A percentile compares a stretch with the other conserved stretches of the same genome.
Evolutionary conservation across 2,113 vertebrate species (phyloP).

Genomic region (Alexandromys fortis): DNA sequence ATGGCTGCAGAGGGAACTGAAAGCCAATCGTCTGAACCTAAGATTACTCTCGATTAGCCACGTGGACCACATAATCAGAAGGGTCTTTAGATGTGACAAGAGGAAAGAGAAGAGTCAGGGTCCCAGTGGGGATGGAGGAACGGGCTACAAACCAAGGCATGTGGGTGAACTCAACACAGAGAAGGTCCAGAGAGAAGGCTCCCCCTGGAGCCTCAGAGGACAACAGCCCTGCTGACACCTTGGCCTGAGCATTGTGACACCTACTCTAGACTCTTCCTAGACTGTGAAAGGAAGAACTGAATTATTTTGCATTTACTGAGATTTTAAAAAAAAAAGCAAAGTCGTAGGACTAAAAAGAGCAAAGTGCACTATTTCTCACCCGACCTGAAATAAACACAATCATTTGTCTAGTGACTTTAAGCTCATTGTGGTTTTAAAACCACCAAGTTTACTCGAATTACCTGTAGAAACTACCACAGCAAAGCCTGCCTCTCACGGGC

Average conservation of each 20-base stretch:
- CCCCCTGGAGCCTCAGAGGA: background rate
- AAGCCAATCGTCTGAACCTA: background rate
- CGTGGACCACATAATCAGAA: background rate
- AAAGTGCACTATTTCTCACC: background rate
- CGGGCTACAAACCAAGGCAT: background rate
- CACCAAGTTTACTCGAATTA: too few relatives aligned
- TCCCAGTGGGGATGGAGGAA: too few relatives aligned
- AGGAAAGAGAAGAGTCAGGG: background rate
- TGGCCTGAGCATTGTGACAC: background rate
- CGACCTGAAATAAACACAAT: background rate
- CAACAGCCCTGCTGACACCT: background rate
- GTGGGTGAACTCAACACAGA: accelerated
- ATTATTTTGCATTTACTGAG: background rate
- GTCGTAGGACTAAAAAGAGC: background rate
- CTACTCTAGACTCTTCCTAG: background rate
- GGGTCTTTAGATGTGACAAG: background rate
- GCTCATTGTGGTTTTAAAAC: background rate
- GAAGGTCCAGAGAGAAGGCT: background rate
- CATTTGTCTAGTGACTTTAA: background rate
- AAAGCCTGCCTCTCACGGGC: accelerated
- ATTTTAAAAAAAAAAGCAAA: background rate
- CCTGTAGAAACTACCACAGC: background rate
- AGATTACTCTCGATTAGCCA: background rate
- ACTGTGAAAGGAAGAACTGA: background rate
- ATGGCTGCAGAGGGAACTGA: background rate